A percentile compares a stretch with the other conserved stretches of the same genome.
Conservation (phyloP, 2,797 vertebrate species). For the Artibeus lituratus region DNA sequence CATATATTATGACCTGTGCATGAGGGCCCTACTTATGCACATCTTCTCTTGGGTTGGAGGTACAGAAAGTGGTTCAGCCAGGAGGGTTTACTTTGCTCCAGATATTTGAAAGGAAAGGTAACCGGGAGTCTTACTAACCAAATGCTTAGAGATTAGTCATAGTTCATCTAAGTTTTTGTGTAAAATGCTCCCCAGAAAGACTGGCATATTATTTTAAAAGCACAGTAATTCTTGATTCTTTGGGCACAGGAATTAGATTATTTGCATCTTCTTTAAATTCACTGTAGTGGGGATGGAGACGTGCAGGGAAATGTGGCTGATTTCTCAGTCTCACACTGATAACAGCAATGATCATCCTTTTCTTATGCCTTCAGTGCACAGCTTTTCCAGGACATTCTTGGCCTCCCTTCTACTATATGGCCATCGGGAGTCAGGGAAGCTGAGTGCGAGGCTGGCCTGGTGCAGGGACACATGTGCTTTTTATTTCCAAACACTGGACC, state of each 20-base stretch:
- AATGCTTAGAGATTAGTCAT: not conserved
- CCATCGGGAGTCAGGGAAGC: not conserved
- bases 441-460: not conserved
- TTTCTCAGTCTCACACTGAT: not conserved
- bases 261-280: not conserved
- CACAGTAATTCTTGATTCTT: accelerated
- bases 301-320: not conserved
- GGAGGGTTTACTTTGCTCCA: not conserved
- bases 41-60: accelerated
- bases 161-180: not conserved
- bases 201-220: not conserved
- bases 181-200: not conserved
- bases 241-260: not conserved
- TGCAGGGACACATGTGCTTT: not conserved
- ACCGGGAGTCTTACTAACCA: not conserved
- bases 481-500: not conserved
- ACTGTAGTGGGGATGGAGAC: accelerated
- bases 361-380: not conserved
- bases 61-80: accelerated
- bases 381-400: not conserved
- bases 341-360: not conserved
- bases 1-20: accelerated
- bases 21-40: not conserved
- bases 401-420: not conserved
- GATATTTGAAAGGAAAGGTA: not conserved